Base-by-base conservation (phyloP, 2,113 vertebrate genomes). In the Chlorodrepanis virens region DNA sequence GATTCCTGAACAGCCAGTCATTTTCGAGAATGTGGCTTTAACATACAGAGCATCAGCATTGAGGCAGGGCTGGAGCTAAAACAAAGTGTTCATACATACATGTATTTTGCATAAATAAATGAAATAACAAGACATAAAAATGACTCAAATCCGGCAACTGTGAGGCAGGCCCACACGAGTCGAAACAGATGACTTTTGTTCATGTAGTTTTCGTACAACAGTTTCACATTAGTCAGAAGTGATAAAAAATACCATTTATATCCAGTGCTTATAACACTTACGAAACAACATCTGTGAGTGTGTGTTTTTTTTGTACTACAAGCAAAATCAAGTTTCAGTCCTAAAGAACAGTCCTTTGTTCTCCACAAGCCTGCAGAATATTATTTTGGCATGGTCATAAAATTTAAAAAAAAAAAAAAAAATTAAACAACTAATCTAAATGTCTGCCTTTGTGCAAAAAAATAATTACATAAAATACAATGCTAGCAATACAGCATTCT, bases 211-310 rank as follows among this genome's bases (percentile, higher is more conserved):
- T 99, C 97, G 97, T 99, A 99, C 98, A 98, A 99, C 98, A 99
- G 98, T 98, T 99, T 99, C 99, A 99, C 99, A 99, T 99, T 99
- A 99, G 98, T 99, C 99, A 99, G 99, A 99, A 99, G 99, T 98
- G 99, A 99, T 99, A 99, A 99, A 98, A 99, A 99, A 99, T 99
- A 99, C 99, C 99, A 99, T 99, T 99, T 99, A 99, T 99, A 99
- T 99, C 99, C 99, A 99, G 99, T 99, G 99, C 99, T 99, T 99
- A 98, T 98, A 99, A 99, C 99, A 99, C 99, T 99, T 99, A 98
- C 87, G 98, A 99, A 99, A 99, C 98, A 98, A 98, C 95, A 98
- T 99, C 99, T 99, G 98, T 98, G 98, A 97, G 97, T 98, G 98
- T 98, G 98, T 97, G 95, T 98, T 97, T 96, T 59, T 98, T 95